Conservation (phyloP, 2,797 vertebrate species). For the Sarcoramphus papa region DNA sequence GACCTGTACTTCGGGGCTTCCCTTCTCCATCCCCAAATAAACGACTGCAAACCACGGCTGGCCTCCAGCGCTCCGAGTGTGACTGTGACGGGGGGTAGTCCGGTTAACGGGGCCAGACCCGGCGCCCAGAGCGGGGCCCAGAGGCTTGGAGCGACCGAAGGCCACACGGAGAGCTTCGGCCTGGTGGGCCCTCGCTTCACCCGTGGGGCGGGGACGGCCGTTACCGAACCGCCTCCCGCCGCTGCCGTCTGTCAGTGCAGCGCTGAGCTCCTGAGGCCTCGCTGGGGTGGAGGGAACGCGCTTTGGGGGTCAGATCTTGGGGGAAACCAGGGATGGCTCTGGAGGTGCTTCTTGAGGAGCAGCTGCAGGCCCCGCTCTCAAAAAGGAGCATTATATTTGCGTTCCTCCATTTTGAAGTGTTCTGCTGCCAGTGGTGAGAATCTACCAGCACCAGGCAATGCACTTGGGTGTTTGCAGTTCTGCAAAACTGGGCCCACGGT, state of each 20-base stretch:
- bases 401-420: accelerated
- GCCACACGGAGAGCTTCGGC: background rate
- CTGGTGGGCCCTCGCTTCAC: no score
- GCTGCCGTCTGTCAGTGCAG: background rate
- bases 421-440: background rate
- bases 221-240: background rate
- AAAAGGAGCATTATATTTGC: accelerated
- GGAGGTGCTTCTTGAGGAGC: background rate
- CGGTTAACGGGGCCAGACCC: no score
- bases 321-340: accelerated
- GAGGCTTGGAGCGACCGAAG: no score
- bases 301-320: accelerated
- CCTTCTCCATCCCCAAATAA: no score
- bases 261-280: background rate
- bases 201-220: background rate
- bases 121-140: no score
- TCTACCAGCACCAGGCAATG: accelerated
- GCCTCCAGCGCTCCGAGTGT: background rate
- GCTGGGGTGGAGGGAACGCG: background rate
- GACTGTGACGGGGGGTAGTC: background rate
- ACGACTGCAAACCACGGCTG: accelerated
- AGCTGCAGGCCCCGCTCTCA: accelerated
- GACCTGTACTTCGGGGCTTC: background rate
- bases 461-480: accelerated
- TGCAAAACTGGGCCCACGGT: accelerated